A percentile compares a stretch with the other conserved stretches of the same genome.
Conservation (phyloP, 1,140 invertebrate species). For the Nautilus pompilius region DNA sequence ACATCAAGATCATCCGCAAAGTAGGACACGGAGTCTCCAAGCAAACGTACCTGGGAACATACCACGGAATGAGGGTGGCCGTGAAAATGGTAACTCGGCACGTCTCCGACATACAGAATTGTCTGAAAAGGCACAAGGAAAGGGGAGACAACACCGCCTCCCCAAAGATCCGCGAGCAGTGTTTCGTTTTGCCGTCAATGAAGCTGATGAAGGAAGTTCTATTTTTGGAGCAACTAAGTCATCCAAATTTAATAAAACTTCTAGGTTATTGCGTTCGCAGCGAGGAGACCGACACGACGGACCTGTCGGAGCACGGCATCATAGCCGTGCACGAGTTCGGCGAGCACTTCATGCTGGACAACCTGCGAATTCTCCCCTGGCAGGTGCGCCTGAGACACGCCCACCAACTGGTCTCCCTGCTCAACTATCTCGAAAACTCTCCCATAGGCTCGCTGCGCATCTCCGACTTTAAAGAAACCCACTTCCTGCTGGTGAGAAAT, state of each 20-base stretch:
- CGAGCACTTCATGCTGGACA: constrained; percentile 31
- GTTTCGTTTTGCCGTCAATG: constrained; percentile 44
- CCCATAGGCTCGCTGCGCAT: constrained; percentile 46
- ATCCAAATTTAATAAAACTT: constrained; percentile 38
- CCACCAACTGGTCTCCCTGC: constrained; percentile 35
- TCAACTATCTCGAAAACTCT: constrained; percentile 45
- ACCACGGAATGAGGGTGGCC: constrained; percentile 28
- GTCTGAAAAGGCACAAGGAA: constrained; percentile 27
- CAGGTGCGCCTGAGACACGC: constrained; percentile 26
- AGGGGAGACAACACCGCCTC: constrained; percentile 4
- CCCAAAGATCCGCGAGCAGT: constrained; percentile 15
- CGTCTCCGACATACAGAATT: constrained; percentile 39
- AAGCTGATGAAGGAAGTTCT: constrained; percentile 53
- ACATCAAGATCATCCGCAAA: constrained; percentile 37
- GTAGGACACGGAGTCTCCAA: constrained; percentile 49
- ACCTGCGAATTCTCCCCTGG: constrained; percentile 35
- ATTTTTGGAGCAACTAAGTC: constrained; percentile 42
- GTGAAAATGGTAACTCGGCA: constrained; percentile 52
- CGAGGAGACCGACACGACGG: constrained; percentile 46
- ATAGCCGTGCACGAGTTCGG: constrained; percentile 44
- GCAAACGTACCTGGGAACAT: constrained; percentile 39
- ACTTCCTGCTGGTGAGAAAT: constrained; percentile 43
- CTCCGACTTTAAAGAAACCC: constrained; percentile 47
- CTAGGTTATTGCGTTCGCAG: constrained; percentile 49
- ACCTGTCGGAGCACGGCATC: constrained; percentile 44